Percentiles rank a stretch among this genome's conserved stretches.
These are phyloP conservation scores for Cantharis flavilabris DNA, from an alignment of 2,888 invertebrate species.

Conservation along the genomic window DNA sequence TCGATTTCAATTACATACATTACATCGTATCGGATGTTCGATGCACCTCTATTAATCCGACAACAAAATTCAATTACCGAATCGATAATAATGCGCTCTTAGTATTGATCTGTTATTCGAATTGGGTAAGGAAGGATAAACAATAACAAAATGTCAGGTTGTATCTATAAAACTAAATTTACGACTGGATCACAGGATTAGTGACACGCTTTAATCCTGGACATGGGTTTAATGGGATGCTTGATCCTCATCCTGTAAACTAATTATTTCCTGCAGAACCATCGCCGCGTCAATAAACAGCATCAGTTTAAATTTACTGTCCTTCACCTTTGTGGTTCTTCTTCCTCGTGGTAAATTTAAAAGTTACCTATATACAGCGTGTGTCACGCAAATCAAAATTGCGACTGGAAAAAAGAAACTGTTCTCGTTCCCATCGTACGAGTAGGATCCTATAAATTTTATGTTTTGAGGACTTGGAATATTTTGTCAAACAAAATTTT, in stretches of 20 bases:
- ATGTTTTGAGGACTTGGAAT: neutral
- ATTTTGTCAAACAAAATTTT: neutral
- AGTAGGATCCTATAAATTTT: neutral
- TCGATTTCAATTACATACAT: conserved; percentile 35
- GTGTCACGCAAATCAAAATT: neutral
- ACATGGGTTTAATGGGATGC: conserved; percentile 45
- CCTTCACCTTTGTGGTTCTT: neutral
- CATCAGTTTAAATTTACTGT: conserved; percentile 21
- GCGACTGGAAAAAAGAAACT: neutral
- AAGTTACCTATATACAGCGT: neutral
- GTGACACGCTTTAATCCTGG: conserved; percentile 44
- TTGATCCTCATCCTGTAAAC: conserved; percentile 45
- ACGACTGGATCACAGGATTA: conserved; percentile 47
- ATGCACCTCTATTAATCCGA: conserved; percentile 4
- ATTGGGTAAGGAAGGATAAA: conserved; percentile 13
- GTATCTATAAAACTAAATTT: conserved; percentile 48
- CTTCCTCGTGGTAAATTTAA: neutral
- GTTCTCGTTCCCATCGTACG: too few species aligned
- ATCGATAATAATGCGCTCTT: conserved; percentile 4
- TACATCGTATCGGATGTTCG: conserved; percentile 19
- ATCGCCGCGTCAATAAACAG: conserved; percentile 35
- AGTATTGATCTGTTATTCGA: neutral
- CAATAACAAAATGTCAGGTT: conserved; percentile 39
- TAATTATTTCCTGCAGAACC: conserved; percentile 43
- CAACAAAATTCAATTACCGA: conserved; percentile 1